Evolutionary conservation across 2,797 vertebrate genomes (phyloP), one percentile per base, ranked within the genome.

Genomic region (Agapornis canus): DNA sequence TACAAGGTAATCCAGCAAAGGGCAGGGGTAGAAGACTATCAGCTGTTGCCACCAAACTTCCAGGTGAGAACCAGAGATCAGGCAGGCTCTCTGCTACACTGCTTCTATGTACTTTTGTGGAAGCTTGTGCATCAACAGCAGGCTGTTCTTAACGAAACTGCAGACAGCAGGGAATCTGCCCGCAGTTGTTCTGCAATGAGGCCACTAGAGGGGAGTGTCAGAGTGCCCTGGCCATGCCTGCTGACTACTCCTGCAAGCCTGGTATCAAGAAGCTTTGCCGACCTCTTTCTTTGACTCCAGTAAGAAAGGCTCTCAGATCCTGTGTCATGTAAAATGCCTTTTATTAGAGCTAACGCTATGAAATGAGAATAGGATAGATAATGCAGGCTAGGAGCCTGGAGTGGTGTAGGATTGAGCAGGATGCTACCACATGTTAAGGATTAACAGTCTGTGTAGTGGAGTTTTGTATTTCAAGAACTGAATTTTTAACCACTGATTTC

Each of bases 181-280:
- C 17, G 70, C 20, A 7, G 92, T 5, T 37, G 80, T 81, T 94
- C 79, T 56, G 54, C 35, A 0, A 1, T 4, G 22, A 17, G 29
- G 5, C 86, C 96, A 26, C 80, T 92, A 95, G 96, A 85, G 92
- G 89, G 96, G 52, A 91, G 82, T 12, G 68, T 81, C 89, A 32
- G 71, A 93, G 93, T n/a, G 80, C 70, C 8, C 45, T 8, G 65
- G 23, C 54, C 3, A 0, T 11, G 42, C 25, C 8, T 8, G 37
- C 47, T n/a, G 52, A 9, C 8, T 6, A 2, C 10, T 6, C 15
- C 25, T 1, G 42, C 54, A 0, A 5, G 2, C 11, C 3, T 12
- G 1, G 3, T 0, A 0, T 7, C 2, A 35, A 1, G 20, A 6
- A 31, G 11, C 22, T 35, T 10, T 23, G 23, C 47, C 22, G 11